Percentiles rank a stretch among this genome's conserved stretches.
These are phyloP conservation scores for Drosophila colorata DNA, from an alignment of 2,888 invertebrate species.

Conservation along the genomic window DNA sequence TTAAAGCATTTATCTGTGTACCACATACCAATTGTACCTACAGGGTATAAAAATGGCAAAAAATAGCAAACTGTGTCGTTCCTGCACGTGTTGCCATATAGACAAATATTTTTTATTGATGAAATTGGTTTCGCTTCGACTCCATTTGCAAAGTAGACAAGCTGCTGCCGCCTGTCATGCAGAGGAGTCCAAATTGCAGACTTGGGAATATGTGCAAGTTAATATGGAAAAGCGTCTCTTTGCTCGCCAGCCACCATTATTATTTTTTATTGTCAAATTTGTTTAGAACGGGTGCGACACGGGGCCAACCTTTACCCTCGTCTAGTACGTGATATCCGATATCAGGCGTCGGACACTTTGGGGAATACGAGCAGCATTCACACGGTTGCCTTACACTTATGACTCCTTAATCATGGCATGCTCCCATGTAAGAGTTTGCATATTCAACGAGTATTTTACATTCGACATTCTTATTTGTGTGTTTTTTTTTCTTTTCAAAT, in stretches of 20 bases:
- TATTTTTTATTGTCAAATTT: conserved; percentile 75
- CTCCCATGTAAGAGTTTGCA: conserved; percentile 37
- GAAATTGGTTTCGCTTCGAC: conserved; percentile 69
- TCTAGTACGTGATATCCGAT: conserved; percentile 78
- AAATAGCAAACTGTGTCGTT: not conserved
- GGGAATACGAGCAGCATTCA: conserved; percentile 53
- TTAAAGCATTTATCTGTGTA: too few species aligned
- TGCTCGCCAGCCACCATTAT: conserved; percentile 46
- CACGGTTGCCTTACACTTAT: conserved; percentile 27
- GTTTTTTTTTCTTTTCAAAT: conserved; percentile 39
- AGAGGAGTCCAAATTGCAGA: conserved; percentile 63
- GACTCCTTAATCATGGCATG: conserved; percentile 60
- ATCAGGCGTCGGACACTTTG: conserved; percentile 67
- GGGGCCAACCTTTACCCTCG: conserved; percentile 64
- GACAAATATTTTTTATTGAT: conserved; percentile 78
- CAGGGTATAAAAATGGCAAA: conserved; percentile 13
- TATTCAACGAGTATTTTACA: conserved; percentile 45
- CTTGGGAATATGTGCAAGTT: conserved; percentile 67
- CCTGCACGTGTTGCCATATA: conserved; percentile 25
- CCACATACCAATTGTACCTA: too few species aligned
- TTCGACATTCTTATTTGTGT: conserved; percentile 27
- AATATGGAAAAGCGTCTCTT: conserved; percentile 7
- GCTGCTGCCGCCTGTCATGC: conserved; percentile 24
- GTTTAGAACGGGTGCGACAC: conserved; percentile 53
- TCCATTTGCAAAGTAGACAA: conserved; percentile 79